A percentile compares a stretch with the other conserved stretches of the same genome.
Conservation (phyloP, 2,888 invertebrate species). For the Agrotis ipsilon region DNA sequence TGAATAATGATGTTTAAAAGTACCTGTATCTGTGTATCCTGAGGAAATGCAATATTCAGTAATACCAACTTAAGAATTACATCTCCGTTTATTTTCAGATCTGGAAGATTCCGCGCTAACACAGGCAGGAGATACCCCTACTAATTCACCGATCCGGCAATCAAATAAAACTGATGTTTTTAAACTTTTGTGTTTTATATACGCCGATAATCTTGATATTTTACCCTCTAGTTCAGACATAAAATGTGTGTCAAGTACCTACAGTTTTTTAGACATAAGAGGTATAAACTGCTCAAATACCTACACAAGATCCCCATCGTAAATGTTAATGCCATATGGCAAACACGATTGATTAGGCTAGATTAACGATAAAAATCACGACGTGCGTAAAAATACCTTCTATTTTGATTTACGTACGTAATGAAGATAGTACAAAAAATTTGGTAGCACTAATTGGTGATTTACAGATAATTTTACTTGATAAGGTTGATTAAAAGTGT, state of each 20-base stretch:
- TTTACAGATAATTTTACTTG: not conserved
- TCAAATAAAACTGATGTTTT: slow-evolving; percentile 7
- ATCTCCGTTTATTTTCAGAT: slow-evolving; percentile 64
- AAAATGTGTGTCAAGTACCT: too few relatives aligned
- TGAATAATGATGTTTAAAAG: not conserved
- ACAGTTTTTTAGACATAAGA: too few relatives aligned
- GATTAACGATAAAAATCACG: slow-evolving; percentile 7
- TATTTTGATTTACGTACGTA: not conserved
- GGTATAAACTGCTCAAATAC: not conserved
- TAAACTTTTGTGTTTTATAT: slow-evolving; percentile 5
- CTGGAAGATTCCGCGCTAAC: slow-evolving; percentile 72
- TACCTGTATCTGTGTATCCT: too few relatives aligned
- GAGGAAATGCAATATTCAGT: not conserved
- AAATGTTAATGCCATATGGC: not conserved
- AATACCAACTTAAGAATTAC: not conserved
- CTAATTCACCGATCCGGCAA: slow-evolving; percentile 59
- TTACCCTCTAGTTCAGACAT: not conserved
- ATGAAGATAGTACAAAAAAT: not conserved
- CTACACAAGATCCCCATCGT: not conserved
- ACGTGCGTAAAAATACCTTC: not conserved
- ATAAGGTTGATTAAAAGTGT: slow-evolving; percentile 8
- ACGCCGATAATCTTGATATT: not conserved
- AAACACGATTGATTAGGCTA: not conserved
- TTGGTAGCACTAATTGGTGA: slow-evolving; percentile 5
- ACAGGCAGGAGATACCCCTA: slow-evolving; percentile 67